Evolutionary conservation across 2,888 invertebrate genomes (phyloP), one percentile per base, ranked within the genome.

Genomic region (Drosophila mulleri): DNA sequence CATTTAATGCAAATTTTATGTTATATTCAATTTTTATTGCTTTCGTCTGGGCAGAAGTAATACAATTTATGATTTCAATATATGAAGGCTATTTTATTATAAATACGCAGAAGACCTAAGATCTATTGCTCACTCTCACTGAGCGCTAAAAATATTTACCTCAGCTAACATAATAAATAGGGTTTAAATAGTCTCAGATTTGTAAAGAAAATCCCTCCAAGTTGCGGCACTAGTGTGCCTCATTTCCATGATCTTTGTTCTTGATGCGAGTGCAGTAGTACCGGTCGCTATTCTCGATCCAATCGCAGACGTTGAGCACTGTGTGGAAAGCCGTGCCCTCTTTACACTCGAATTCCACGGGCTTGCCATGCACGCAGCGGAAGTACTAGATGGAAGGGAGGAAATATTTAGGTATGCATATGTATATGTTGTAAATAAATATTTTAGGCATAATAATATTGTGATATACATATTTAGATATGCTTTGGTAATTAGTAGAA

Each of bases 301-400:
- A 98, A 92, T 97, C 97, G 91, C 98, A 98, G 18, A 96, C 95
- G 84, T 95, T 95, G 48, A 94, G 94, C 32, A 94, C 92, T 0
- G 95, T 94, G 88, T 97, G 96, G 94, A 96, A 98, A 5, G 96
- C 95, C 0, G 96, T 96, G 29, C 96, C 96, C 0, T 95, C 94
- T 76, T 95, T 95, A 90, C 98, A 98, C 16, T 94, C 94, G 90
- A 96, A 96, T 80, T 95, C 95, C 56, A 95, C 93, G 5, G 96
- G 95, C 88, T 95, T 95, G 7, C 96, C 97, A 91, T 97, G 95
- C 26, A 96, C 96, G 91, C 98, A 98, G 71, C 97, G 95, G 94
- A 96, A 97, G 89, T 97, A 98, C 97, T 97, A 93, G 16, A 66
- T 60, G 23, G 9, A 9, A 1, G n/a, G 42, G 29, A n/a, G 11